Base-by-base conservation (phyloP, 2,113 vertebrate species). In the Urocynchramus pylzowi region DNA sequence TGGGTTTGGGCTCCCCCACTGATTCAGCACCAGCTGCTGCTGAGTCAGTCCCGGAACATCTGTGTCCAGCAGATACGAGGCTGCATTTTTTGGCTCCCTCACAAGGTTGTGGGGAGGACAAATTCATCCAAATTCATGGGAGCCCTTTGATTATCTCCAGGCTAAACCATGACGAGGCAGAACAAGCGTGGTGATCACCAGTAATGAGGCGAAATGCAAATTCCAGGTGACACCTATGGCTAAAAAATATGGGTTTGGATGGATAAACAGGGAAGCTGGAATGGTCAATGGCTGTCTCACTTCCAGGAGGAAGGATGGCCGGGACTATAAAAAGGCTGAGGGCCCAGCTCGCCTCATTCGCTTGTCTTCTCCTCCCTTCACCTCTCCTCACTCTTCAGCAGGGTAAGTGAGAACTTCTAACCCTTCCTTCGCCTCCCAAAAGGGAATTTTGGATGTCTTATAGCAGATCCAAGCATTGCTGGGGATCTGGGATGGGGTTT, bases 81-180 rank as follows among this genome's bases (percentile, higher is more conserved):
- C 63, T 2, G 0, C 94, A 89, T 95, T 95, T 93, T 97, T 87
- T 50, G 18, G 35, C 85, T 95, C 88, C 88, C 23, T 70, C 6
- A 31, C 59, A 61, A 92, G 76, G 59, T 5, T 92, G 81, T 61
- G 81, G 79, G 26, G 50, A 95, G 68, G 88, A 80, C 71, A 80
- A 90, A 92, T 86, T 61, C 92, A 90, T 94, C 47, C 52, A 80
- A 74, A 95, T 61, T 77, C 95, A 21, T 3, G 33, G 63, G 11
- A 95, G 79, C n/a, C 95, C 96, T 97, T 79, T 97, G 96, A 96
- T 97, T 97, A 95, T 81, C 95, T 92, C 26, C 86, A 11, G 80
- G 91, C 89, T 63, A 39, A 89, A 93, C 74, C 82, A 6, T 93
- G 84, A 93, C 1, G 86, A 87, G 80, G 76, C 71, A 59, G 70